Evolutionary conservation across 2,113 vertebrate genomes (phyloP), one percentile per base, ranked within the genome.

Genomic region (Malurus alboscapulatus): DNA sequence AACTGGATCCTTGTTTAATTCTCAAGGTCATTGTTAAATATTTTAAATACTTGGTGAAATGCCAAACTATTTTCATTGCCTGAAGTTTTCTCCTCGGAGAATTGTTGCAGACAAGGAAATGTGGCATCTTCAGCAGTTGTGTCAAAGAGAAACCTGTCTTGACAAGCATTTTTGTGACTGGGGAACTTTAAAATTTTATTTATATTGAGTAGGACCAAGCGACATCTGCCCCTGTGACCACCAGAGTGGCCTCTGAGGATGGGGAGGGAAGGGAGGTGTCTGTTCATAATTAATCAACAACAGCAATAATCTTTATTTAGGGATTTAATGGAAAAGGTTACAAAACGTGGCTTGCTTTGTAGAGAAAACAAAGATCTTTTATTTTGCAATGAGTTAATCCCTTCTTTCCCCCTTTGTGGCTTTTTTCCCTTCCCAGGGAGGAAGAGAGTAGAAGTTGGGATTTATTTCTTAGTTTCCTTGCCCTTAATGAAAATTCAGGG

Each of bases 21-120:
- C 93, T 95, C 71, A 88, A 95, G 89, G 90, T 93, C 95, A 68
- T 55, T 95, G 93, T 90, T 71, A 95, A 95, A 93, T 97, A 80
- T 87, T 95, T 95, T 54, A 87, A 86, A 96, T 96, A 95, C 73
- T 96, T 97, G 96, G 92, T 92, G 18, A 51, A 32, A 47, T 66
- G 94, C 96, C 92, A 95, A 85, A 67, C 34, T 91, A 20, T 95
- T 96, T 95, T 83, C 87, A 71, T 74, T 85, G 93, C 89, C 48
- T 89, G 89, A 24, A 50, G 86, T 93, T 85, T 88, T 83, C 47
- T 69, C 89, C 72, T 80, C 40, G 40, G 87, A 93, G 94, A 76
- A 26, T 85, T 57, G 12, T 21, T 89, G 78, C 87, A 94, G 71
- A 86, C 89, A 80, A 80, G 78, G 93, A 93, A 96, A 85, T 63